phyloP scores from a whole-genome alignment of 2,113 vertebrate genomes.

The Oncorhynchus kisutch region DNA sequence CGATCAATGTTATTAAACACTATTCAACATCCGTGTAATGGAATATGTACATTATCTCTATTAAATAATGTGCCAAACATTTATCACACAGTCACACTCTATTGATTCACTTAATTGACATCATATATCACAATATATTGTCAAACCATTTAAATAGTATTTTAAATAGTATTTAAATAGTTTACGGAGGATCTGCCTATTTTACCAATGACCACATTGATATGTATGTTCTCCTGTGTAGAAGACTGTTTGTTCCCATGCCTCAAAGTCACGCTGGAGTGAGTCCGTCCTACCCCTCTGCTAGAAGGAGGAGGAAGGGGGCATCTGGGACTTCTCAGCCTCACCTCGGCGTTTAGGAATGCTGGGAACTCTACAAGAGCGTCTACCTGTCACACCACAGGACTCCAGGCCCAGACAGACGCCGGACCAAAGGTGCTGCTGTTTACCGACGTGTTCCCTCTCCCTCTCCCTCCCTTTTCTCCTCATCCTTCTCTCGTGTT shows the following conservation, averaged over 20 bases:
- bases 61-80: too few species aligned
- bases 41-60: too few species aligned
- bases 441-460: conserved; percentile 61
- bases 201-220: not conserved
- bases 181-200: not conserved
- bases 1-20: not conserved
- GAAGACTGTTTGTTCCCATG: conserved; percentile 6
- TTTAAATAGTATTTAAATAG: not conserved
- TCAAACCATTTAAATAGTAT: not conserved
- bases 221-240: not conserved
- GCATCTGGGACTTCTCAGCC: conserved; percentile 59
- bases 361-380: conserved; percentile 50
- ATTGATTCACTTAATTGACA: not conserved
- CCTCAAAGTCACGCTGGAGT: conserved; percentile 25
- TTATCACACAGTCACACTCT: too few species aligned
- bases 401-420: conserved; percentile 63
- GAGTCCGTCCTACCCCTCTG: conserved; percentile 17
- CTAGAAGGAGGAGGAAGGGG: conserved; percentile 8
- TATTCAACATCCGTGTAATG: not conserved
- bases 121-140: not conserved
- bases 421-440: conserved; percentile 71
- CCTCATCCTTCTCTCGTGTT: not conserved
- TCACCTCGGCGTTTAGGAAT: conserved; percentile 30
- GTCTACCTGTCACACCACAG: conserved; percentile 60
- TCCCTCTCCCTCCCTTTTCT: conserved; percentile 18